phyloP scores from a whole-genome alignment of 2,113 vertebrate genomes.

The Nerophis lumbriciformis region DNA sequence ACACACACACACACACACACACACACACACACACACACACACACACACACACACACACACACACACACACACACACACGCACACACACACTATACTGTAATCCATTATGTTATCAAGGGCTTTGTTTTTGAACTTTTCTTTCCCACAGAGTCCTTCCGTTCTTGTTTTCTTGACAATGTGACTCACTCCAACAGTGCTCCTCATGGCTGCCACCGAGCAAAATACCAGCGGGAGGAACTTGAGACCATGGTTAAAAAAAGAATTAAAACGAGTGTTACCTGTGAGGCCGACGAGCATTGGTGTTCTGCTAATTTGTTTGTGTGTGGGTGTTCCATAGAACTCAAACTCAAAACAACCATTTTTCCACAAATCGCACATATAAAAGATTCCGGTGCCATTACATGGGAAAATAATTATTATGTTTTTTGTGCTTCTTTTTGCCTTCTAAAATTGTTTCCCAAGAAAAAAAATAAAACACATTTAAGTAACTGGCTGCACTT shows the following conservation, averaged over 20 bases:
- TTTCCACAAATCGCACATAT: no score
- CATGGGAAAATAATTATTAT: no score
- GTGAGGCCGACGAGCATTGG: not conserved
- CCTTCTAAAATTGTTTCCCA: no score
- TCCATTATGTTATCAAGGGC: conserved; percentile 19
- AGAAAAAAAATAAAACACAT: no score
- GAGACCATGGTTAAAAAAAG: not conserved
- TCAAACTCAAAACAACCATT: not conserved
- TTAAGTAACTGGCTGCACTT: no score
- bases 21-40: no score
- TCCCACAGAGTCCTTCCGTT: conserved; percentile 33
- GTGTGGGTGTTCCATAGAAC: not conserved
- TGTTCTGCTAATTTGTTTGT: not conserved
- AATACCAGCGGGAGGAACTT: not conserved
- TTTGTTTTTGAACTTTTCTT: conserved; percentile 37
- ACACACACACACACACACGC: not conserved
- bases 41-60: no score
- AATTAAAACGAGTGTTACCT: not conserved
- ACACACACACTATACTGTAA: not conserved
- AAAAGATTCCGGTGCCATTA: no score
- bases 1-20: no score
- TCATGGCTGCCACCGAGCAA: conserved; percentile 24
- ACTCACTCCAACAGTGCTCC: conserved; percentile 29
- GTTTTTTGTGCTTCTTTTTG: no score
- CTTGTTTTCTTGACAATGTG: conserved; percentile 50